A percentile compares a stretch with the other conserved stretches of the same genome.
Conservation (phyloP, 2,888 invertebrate genomes). For the Acleris cristana region DNA sequence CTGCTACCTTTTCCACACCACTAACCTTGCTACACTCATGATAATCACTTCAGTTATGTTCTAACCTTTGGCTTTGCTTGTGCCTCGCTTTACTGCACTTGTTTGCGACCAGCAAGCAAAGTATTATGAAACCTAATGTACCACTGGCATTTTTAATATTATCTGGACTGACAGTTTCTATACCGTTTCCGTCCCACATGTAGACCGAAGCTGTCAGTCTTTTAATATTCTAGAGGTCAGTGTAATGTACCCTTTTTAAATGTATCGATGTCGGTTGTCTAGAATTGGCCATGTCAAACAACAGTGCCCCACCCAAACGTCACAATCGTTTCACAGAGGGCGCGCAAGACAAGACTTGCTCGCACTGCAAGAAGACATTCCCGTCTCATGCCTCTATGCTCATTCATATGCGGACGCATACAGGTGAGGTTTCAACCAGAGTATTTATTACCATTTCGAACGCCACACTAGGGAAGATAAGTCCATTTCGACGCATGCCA, state of each 20-base stretch:
- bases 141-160: slow-evolving; percentile 7
- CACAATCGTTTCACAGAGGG: slow-evolving; percentile 84
- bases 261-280: slow-evolving; percentile 81
- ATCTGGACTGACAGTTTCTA: not conserved
- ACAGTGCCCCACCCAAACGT: slow-evolving; percentile 86
- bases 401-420: slow-evolving; percentile 90
- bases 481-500: no score
- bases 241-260: slow-evolving; percentile 60
- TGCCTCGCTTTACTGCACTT: slow-evolving; percentile 53
- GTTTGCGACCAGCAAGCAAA: slow-evolving; percentile 45
- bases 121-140: slow-evolving; percentile 39
- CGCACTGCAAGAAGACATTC: slow-evolving; percentile 88
- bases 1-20: slow-evolving; percentile 40
- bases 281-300: slow-evolving; percentile 91
- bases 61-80: slow-evolving; percentile 40
- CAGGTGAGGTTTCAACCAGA: slow-evolving; percentile 65
- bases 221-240: not conserved
- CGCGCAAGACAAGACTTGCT: slow-evolving; percentile 85
- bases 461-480: no score
- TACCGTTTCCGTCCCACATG: not conserved
- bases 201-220: not conserved
- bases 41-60: slow-evolving; percentile 81
- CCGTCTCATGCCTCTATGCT: slow-evolving; percentile 92
- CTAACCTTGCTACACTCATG: slow-evolving; percentile 65
- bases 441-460: not conserved